A percentile compares a stretch with the other conserved stretches of the same genome.
Evolutionary conservation across 2,888 invertebrate genomes (phyloP).

Genomic region (Cepaea hortensis): DNA sequence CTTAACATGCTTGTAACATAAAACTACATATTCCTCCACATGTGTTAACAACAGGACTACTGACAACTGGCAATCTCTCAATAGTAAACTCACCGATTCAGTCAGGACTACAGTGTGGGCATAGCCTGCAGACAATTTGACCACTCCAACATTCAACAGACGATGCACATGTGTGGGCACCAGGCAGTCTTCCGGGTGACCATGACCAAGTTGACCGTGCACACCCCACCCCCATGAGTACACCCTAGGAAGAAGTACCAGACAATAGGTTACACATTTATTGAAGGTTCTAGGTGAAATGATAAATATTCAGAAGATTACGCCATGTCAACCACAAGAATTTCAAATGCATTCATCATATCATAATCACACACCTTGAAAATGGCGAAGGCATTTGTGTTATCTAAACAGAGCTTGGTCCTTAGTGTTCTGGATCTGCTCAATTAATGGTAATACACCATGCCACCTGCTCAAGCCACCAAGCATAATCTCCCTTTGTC

Average conservation of each 20-base stretch:
- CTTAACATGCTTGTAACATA: too few species aligned
- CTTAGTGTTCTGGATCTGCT: too few species aligned
- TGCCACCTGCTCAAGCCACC: too few species aligned
- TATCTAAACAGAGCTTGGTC: too few species aligned
- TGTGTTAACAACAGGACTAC: neutral
- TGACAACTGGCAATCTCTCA: neutral
- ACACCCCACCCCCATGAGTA: conserved; percentile 98
- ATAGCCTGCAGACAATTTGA: conserved; percentile 84
- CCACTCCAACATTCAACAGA: conserved; percentile 78
- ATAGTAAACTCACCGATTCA: conserved; percentile 75
- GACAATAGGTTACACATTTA: neutral
- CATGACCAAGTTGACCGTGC: conserved; percentile 93
- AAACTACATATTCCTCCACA: neutral
- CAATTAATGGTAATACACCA: too few species aligned
- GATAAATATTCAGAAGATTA: too few species aligned
- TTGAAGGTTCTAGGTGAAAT: neutral
- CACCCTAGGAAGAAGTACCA: conserved; percentile 78
- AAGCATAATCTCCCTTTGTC: too few species aligned
- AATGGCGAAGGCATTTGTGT: too few species aligned
- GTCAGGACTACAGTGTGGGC: conserved; percentile 85
- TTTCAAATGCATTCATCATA: too few species aligned
- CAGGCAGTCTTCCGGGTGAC: conserved; percentile 84
- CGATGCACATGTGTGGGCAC: conserved; percentile 79
- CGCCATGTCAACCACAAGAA: too few species aligned
- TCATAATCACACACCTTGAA: too few species aligned